Base-by-base conservation (phyloP, 2,113 vertebrate genomes). In the Saccopteryx leptura region DNA sequence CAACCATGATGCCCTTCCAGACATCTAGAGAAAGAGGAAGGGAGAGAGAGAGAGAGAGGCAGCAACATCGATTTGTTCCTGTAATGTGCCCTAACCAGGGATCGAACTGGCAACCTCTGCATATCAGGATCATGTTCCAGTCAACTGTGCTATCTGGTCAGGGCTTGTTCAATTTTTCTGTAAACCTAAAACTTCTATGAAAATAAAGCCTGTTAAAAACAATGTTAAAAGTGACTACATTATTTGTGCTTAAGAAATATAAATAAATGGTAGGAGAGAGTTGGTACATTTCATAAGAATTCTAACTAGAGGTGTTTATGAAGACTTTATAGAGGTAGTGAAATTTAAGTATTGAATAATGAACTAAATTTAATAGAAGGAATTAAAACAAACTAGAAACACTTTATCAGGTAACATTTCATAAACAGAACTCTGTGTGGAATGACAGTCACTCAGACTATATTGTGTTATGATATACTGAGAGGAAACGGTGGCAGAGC, bases 241-340 rank as follows among this genome's bases (percentile, higher is more conserved):
- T 82, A 65, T 82, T 76, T 86, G 19, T 82, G 19, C 52, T 66
- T 71, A 89, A 91, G 87, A 91, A 91, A 91, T 52, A 50, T 19
- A 75, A 91, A 85, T 39, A 50, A 89, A 68, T 87, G 24, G 58
- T 50, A 50, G 72, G 71, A n/a, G 33, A 88, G 66, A n/a, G n/a
- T 39, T 86, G 23, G 65, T 50, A 5, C 23, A 74, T 65, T 90
- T 31, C 14, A 39, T 48, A 83, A 79, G 4, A 52, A 83, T 88
- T 79, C 8, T 81, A 85, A 48, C 26, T 76, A 75, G 10, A 63
- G 24, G 12, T 39, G 26, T 39, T 18, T 52, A 81, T 86, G 75
- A 88, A 86, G 31, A 90, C 3, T 61, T 82, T 15, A 39, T 8
- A 14, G 26, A 72, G 39, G 21, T 61, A 52, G 9, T 88, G 21